Evolutionary conservation across 2,888 invertebrate genomes (phyloP).

Genomic region (Drosophila testacea): DNA sequence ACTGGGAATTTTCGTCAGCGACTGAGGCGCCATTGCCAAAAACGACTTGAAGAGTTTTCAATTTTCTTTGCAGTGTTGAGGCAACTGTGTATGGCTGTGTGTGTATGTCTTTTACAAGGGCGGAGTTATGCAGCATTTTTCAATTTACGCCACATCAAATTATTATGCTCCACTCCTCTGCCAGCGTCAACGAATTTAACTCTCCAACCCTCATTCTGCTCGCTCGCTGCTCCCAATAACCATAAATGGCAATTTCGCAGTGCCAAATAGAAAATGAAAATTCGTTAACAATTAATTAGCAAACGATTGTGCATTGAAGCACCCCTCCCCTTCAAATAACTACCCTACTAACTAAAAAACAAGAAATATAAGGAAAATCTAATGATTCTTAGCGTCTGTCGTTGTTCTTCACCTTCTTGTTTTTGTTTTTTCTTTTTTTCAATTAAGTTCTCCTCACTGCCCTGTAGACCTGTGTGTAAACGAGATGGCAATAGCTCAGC

Average conservation of each 20-base stretch:
- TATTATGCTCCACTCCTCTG: conserved; percentile 77
- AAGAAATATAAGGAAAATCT: conserved; percentile 10
- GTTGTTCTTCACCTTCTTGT: background rate
- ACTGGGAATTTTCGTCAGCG: conserved; percentile 70
- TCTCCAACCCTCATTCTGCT: background rate
- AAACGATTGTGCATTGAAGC: conserved; percentile 38
- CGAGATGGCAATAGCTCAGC: conserved; percentile 36
- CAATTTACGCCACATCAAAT: conserved; percentile 83
- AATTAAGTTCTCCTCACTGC: conserved; percentile 33
- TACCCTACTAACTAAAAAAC: background rate
- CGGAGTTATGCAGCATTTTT: conserved; percentile 83
- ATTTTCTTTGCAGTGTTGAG: conserved; percentile 62
- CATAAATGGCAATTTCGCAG: conserved; percentile 76
- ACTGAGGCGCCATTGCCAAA: conserved; percentile 70
- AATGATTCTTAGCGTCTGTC: conserved; percentile 17
- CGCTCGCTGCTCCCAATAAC: conserved; percentile 56
- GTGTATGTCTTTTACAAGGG: conserved; percentile 71
- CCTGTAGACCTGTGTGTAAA: conserved; percentile 35
- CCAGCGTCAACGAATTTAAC: conserved; percentile 30
- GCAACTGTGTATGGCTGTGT: conserved; percentile 24
- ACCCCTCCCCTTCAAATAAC: background rate
- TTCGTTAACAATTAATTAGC: conserved; percentile 78
- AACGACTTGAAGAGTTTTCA: conserved; percentile 78
- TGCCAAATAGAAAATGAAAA: conserved; percentile 74
- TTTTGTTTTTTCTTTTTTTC: conserved; percentile 22